Evolutionary conservation across 1,140 invertebrate genomes (phyloP).

Genomic region (Tetramorium alpestre): DNA sequence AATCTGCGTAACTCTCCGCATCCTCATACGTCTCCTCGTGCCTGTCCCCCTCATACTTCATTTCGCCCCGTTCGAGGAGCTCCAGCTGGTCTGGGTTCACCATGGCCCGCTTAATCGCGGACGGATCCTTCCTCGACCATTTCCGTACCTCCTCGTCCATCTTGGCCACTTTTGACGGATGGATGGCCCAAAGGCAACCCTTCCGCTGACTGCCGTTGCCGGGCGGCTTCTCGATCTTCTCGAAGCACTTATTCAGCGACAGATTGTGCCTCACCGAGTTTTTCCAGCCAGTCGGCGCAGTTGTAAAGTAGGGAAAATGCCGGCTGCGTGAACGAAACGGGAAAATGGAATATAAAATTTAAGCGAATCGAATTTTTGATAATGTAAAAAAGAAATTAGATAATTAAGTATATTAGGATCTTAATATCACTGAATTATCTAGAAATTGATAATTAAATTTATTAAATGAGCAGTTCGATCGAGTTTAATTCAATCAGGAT

Average conservation of each 20-base stretch:
- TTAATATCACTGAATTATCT: neutral
- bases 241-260: constrained; percentile 98
- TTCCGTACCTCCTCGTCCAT: constrained; percentile 99
- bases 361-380: neutral
- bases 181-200: constrained; percentile 98
- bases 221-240: constrained; percentile 97
- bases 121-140: constrained; percentile 97
- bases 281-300: constrained; percentile 98
- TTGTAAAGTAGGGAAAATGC: constrained; percentile 99
- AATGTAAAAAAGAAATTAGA: neutral
- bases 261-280: constrained; percentile 98
- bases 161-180: constrained; percentile 96
- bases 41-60: constrained; percentile 89
- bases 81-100: constrained; percentile 94
- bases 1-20: constrained; percentile 83
- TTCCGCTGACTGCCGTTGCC: constrained; percentile 93
- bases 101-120: constrained; percentile 95
- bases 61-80: constrained; percentile 92
- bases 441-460: neutral
- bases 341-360: constrained; percentile 27
- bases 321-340: constrained; percentile 89
- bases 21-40: constrained; percentile 84
- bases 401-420: neutral
- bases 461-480: neutral
- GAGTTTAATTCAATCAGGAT: neutral